Evolutionary conservation across 2,888 invertebrate genomes (phyloP).

Genomic region (Cephus rjabovi): DNA sequence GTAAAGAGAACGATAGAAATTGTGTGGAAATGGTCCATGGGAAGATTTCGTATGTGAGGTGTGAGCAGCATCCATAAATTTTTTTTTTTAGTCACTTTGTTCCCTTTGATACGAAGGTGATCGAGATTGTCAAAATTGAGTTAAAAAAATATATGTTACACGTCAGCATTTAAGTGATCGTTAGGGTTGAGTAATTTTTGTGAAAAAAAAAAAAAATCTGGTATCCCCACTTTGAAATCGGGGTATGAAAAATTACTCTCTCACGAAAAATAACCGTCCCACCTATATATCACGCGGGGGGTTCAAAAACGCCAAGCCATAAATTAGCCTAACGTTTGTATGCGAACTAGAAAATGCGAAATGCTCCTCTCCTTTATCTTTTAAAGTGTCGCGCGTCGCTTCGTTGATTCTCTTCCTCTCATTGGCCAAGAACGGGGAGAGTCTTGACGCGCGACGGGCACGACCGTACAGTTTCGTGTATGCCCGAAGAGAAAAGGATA

Average conservation of each 20-base stretch:
- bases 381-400: neutral
- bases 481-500: neutral
- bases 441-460: neutral
- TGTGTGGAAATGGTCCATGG: neutral
- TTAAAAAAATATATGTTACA: neutral
- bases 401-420: neutral
- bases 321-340: neutral
- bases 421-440: neutral
- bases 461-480: neutral
- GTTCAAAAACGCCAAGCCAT: neutral
- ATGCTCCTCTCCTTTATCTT: neutral
- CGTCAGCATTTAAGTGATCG: neutral
- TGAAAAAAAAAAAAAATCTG: neutral
- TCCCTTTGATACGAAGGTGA: neutral
- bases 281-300: neutral
- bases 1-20: neutral
- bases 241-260: neutral
- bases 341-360: neutral
- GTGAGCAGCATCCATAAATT: neutral
- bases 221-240: neutral
- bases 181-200: neutral
- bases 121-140: neutral
- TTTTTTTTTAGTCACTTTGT: neutral
- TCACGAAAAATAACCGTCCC: neutral
- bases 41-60: neutral